Conservation (phyloP, 2,113 vertebrate species). For the Labeo rohita region DNA sequence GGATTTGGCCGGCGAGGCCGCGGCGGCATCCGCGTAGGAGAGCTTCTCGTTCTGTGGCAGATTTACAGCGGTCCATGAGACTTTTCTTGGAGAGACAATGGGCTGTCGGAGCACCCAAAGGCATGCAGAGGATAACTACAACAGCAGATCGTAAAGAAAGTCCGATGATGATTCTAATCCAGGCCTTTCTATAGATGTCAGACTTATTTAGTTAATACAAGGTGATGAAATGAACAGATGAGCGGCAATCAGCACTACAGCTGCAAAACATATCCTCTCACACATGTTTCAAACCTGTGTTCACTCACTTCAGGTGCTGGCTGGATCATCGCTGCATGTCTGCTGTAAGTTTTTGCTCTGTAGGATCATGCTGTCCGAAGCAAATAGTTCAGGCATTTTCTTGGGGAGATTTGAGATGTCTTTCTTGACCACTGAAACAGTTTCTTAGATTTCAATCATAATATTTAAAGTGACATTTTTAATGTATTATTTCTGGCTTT, state of each 20-base stretch:
- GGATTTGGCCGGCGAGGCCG: conserved; percentile 56
- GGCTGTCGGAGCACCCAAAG: conserved; percentile 48
- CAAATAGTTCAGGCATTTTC: neutral
- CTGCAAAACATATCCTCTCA: conserved; percentile 43
- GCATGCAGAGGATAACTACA: conserved; percentile 54
- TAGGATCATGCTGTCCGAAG: neutral
- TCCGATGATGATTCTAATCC: conserved; percentile 1
- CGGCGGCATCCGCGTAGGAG: conserved; percentile 44
- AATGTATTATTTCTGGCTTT: conserved; percentile 29
- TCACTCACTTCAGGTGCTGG: neutral
- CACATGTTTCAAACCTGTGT: neutral
- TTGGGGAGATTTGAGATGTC: conserved; percentile 19
- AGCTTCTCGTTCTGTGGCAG: conserved; percentile 55
- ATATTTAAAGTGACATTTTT: conserved; percentile 6
- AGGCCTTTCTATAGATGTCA: conserved; percentile 25
- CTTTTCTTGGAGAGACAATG: conserved; percentile 52
- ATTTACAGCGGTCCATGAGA: conserved; percentile 61
- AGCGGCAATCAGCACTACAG: conserved; percentile 40
- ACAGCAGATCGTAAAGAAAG: conserved; percentile 53
- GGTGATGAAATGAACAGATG: conserved; percentile 60
- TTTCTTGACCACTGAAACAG: neutral
- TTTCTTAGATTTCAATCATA: conserved; percentile 11
- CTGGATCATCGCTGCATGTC: conserved; percentile 7
- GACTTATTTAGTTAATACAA: conserved; percentile 30
- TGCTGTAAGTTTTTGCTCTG: neutral